These are phyloP conservation scores for Auanema freiburgensis DNA, from an alignment of 2,888 invertebrate species.

Conservation along the genomic window DNA sequence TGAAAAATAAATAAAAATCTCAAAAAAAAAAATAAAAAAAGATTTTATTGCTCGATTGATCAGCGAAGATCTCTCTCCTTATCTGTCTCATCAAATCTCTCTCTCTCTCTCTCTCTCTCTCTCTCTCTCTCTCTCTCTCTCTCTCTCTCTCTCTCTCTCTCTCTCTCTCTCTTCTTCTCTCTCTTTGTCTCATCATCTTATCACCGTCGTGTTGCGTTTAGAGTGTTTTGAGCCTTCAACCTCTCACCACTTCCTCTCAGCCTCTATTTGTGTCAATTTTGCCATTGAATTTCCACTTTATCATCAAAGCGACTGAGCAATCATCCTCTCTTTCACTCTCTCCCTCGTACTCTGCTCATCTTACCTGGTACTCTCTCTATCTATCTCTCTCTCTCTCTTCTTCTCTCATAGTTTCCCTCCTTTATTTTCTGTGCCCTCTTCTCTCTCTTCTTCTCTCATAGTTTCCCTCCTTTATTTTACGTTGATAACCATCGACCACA, in stretches of 20 bases:
- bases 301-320: not conserved
- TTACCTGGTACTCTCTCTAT: not conserved
- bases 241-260: not conserved
- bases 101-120: constrained; percentile 6
- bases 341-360: not conserved
- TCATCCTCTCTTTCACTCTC: not conserved
- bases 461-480: not conserved
- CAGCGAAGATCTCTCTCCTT: constrained; percentile 6
- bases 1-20: too few species aligned
- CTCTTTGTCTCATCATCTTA: constrained; percentile 1
- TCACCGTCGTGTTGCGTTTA: too few species aligned
- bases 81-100: constrained; percentile 3
- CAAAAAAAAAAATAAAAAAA: not conserved
- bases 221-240: too few species aligned
- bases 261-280: constrained; percentile 1
- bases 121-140: constrained; percentile 7
- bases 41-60: not conserved
- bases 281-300: constrained; percentile 1
- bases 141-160: constrained; percentile 3
- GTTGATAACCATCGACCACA: too few species aligned
- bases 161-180: not conserved
- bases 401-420: not conserved
- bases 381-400: not conserved
- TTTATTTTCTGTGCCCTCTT: not conserved
- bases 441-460: not conserved